Conservation (phyloP, 2,888 invertebrate species). For the Meteorus colon region DNA sequence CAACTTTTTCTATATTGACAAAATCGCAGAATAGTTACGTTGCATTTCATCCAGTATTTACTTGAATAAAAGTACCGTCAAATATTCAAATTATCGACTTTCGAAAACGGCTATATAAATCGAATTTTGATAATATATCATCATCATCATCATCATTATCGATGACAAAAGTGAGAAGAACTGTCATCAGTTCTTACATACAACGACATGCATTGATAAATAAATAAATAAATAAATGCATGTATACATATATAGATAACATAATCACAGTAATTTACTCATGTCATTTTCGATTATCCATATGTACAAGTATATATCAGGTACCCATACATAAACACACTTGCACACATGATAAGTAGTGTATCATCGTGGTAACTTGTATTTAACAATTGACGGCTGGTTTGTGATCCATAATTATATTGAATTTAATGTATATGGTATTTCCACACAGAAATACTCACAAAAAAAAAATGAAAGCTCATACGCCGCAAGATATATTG, state of each 20-base stretch:
- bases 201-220: too few relatives aligned
- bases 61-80: too few relatives aligned
- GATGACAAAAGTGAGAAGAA: constrained; percentile 7
- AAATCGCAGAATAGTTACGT: too few relatives aligned
- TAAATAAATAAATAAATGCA: too few relatives aligned
- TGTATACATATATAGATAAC: neutral
- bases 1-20: too few relatives aligned
- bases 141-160: neutral
- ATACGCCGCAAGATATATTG: neutral
- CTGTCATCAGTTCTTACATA: neutral
- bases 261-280: constrained; percentile 1
- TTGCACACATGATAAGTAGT: neutral
- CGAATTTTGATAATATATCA: neutral
- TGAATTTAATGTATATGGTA: neutral
- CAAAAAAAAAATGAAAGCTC: neutral
- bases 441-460: neutral
- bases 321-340: too few relatives aligned
- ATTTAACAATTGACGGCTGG: constrained; percentile 14
- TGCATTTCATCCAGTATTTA: too few relatives aligned
- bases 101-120: neutral
- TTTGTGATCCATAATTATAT: neutral
- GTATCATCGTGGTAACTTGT: neutral
- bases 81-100: too few relatives aligned
- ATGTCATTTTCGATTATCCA: neutral
- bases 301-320: neutral